Evolutionary conservation across 2,888 invertebrate species (phyloP).

Genomic region (Imbricaverruca yamaguchii): DNA sequence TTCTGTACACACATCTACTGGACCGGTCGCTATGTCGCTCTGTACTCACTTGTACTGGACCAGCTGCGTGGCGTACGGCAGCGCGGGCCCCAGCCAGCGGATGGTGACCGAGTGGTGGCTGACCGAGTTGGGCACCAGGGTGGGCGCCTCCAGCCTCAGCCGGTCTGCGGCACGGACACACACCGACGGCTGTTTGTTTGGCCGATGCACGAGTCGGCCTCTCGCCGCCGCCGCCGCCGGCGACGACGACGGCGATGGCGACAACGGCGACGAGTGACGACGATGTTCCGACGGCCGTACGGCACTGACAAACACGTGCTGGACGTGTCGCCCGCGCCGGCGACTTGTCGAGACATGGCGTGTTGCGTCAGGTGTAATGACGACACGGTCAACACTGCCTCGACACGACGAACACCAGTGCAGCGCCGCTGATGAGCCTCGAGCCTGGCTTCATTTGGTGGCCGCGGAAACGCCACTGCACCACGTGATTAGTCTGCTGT

Average conservation of each 20-base stretch:
- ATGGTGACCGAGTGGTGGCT: neutral
- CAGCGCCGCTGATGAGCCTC: neutral
- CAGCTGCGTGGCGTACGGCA: neutral
- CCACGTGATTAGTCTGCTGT: too few species aligned
- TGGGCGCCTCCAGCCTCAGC: neutral
- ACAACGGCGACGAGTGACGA: too few species aligned
- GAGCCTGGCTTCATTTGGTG: too few species aligned
- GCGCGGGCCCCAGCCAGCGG: neutral
- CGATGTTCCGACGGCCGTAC: too few species aligned
- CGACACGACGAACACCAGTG: neutral
- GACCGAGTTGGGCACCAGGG: neutral
- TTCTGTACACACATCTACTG: too few species aligned
- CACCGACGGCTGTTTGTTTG: neutral
- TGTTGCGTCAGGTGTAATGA: neutral
- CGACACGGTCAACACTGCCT: neutral
- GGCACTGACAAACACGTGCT: neutral
- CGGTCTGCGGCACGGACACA: neutral
- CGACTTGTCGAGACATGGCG: neutral
- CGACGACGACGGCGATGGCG: too few species aligned
- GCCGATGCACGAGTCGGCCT: too few species aligned
- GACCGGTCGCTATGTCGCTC: neutral
- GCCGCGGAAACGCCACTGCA: too few species aligned
- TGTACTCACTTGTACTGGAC: slow-evolving; percentile 12
- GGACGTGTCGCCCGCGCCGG: neutral
- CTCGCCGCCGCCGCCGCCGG: too few species aligned